Percentiles rank a stretch among this genome's conserved stretches.
These are phyloP conservation scores for Drosophila neotestacea DNA, from an alignment of 2,888 invertebrate genomes.

Conservation along the genomic window DNA sequence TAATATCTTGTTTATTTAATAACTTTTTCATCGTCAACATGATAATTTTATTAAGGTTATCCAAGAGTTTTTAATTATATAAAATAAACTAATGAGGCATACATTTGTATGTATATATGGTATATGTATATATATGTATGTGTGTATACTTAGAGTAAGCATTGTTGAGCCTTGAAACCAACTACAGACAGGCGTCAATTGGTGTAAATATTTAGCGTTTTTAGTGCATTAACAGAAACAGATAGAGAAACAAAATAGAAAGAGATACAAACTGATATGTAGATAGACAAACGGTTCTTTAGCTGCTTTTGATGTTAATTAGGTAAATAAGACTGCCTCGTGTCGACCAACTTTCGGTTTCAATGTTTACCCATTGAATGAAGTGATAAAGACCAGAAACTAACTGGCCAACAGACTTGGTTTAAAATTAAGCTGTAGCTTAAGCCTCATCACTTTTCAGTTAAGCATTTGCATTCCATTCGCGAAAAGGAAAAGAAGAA, in stretches of 20 bases:
- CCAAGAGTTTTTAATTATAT: conserved; percentile 16
- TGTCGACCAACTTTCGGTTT: conserved; percentile 52
- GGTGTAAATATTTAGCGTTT: conserved; percentile 35
- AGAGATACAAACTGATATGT: conserved; percentile 1
- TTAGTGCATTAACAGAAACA: conserved; percentile 41
- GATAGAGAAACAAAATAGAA: neutral
- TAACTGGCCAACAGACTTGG: conserved; percentile 6
- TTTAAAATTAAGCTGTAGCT: neutral
- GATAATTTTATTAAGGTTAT: neutral
- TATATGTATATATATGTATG: neutral
- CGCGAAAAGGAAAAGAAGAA: neutral
- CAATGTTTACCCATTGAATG: conserved; percentile 42
- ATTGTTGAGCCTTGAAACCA: conserved; percentile 38
- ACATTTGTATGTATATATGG: neutral
- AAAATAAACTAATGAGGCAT: conserved; percentile 19
- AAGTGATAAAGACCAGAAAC: conserved; percentile 25
- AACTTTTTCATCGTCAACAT: neutral
- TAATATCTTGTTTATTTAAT: conserved; percentile 4
- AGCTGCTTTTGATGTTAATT: conserved; percentile 41
- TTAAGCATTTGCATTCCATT: conserved; percentile 23
- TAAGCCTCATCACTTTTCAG: conserved; percentile 3
- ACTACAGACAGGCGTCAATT: conserved; percentile 30
- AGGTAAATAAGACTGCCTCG: conserved; percentile 26
- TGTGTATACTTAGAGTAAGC: neutral
- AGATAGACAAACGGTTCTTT: conserved; percentile 11